Evolutionary conservation across 2,113 vertebrate genomes (phyloP).

Genomic region (Elaphurus davidianus): DNA sequence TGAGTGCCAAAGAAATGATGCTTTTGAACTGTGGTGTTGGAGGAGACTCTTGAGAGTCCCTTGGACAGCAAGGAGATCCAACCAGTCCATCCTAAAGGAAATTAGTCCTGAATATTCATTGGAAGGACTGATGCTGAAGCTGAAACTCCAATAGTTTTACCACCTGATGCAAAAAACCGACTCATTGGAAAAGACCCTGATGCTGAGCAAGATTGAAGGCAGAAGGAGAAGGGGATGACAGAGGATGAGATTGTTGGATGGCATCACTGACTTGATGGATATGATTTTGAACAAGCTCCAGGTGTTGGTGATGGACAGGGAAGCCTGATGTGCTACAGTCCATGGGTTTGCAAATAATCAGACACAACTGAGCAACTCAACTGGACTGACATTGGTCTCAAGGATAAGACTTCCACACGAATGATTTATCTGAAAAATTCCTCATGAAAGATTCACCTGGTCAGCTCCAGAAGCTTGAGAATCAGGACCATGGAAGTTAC

Average conservation of each 20-base stretch:
- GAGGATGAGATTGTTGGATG: not conserved
- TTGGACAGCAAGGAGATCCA: too few species aligned
- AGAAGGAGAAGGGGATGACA: not conserved
- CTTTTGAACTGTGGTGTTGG: too few species aligned
- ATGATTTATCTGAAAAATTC: constrained; percentile 70
- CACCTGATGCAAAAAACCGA: not conserved
- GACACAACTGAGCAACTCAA: not conserved
- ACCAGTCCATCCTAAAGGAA: too few species aligned
- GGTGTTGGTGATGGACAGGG: not conserved
- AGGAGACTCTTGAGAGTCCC: too few species aligned
- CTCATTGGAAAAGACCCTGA: not conserved
- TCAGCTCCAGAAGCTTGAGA: constrained; percentile 78
- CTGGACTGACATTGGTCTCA: constrained; percentile 80
- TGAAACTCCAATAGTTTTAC: not conserved
- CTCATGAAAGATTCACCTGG: constrained; percentile 69
- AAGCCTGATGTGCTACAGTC: not conserved
- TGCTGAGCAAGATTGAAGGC: not conserved
- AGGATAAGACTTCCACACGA: constrained; percentile 85
- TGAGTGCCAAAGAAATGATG: too few species aligned
- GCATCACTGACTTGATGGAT: not conserved
- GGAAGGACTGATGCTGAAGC: not conserved
- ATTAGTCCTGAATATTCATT: too few species aligned
- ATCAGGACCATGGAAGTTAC: constrained; percentile 86
- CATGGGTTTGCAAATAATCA: not conserved
- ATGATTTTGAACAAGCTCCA: not conserved